Percentiles rank a stretch among this genome's conserved stretches.
Evolutionary conservation across 1,140 invertebrate genomes (phyloP).

Genomic region (Bombyx mandarina): DNA sequence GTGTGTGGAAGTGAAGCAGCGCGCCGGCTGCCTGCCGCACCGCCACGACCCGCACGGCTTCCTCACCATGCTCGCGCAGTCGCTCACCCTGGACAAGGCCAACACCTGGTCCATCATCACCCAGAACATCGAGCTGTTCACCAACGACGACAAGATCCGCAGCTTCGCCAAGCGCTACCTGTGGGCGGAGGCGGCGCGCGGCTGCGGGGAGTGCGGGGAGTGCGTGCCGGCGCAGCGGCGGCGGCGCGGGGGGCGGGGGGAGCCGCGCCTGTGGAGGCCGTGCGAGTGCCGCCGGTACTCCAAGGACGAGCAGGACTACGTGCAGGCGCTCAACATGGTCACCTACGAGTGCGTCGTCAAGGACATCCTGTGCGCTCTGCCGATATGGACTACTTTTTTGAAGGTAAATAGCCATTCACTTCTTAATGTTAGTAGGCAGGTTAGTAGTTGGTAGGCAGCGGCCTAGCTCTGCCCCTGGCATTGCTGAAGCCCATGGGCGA

Average conservation of each 20-base stretch:
- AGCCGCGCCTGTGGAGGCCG: conserved; percentile 17
- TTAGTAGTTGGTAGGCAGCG: too few species aligned
- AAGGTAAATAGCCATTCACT: conserved; percentile 69
- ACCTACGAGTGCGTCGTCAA: conserved; percentile 90
- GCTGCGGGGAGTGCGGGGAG: conserved; percentile 46
- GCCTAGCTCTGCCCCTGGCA: too few species aligned
- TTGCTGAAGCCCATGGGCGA: too few species aligned
- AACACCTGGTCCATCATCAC: conserved; percentile 77
- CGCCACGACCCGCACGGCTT: conserved; percentile 90
- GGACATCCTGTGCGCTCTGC: conserved; percentile 86
- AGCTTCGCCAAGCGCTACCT: conserved; percentile 80
- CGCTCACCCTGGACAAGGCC: conserved; percentile 84
- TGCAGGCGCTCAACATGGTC: conserved; percentile 81
- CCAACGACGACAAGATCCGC: conserved; percentile 76
- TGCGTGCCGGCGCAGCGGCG: conserved; percentile 30
- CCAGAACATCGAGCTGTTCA: conserved; percentile 76
- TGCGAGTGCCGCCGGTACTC: conserved; percentile 35
- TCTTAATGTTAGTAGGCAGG: not conserved
- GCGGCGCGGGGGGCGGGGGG: conserved; percentile 26
- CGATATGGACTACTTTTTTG: conserved; percentile 79
- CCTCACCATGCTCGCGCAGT: conserved; percentile 85
- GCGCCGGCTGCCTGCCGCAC: conserved; percentile 90
- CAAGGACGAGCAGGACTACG: conserved; percentile 59
- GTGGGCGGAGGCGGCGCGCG: conserved; percentile 23
- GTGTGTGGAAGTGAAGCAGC: conserved; percentile 88